Percentiles rank a stretch among this genome's conserved stretches.
Conservation (phyloP, 2,888 invertebrate species). For the Ashinkailepas kermadecensis region DNA sequence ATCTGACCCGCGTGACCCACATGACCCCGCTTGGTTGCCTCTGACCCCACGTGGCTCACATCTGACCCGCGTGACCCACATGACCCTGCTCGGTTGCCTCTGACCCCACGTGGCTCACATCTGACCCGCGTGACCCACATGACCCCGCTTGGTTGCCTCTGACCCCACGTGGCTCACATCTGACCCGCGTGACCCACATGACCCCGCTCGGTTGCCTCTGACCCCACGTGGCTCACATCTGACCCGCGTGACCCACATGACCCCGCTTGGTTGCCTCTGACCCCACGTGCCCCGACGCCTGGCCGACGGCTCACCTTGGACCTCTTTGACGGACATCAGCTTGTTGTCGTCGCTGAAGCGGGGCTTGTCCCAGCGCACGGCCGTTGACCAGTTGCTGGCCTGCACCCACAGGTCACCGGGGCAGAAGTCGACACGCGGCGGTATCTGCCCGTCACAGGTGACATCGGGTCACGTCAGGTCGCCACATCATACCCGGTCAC, state of each 20-base stretch:
- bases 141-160: not conserved
- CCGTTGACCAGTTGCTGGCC: conserved; percentile 80
- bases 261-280: too few relatives aligned
- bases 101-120: too few relatives aligned
- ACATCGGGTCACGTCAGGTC: not conserved
- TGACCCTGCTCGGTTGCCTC: conserved; percentile 37
- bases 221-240: too few relatives aligned
- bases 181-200: too few relatives aligned
- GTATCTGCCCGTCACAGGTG: conserved; percentile 45
- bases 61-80: conserved; percentile 58
- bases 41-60: not conserved
- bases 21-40: too few relatives aligned
- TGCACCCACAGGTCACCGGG: conserved; percentile 88
- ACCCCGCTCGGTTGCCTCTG: too few relatives aligned
- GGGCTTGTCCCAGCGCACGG: conserved; percentile 87
- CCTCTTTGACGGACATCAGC: conserved; percentile 60
- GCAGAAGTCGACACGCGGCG: conserved; percentile 80
- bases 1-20: conserved; percentile 46
- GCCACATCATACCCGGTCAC: too few relatives aligned
- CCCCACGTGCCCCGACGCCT: too few relatives aligned
- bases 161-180: too few relatives aligned
- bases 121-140: conserved; percentile 60
- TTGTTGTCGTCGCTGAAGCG: conserved; percentile 69
- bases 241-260: too few relatives aligned
- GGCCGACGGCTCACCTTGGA: not conserved